Evolutionary conservation across 2,113 vertebrate species (phyloP).

Genomic region (Lepus europaeus): DNA sequence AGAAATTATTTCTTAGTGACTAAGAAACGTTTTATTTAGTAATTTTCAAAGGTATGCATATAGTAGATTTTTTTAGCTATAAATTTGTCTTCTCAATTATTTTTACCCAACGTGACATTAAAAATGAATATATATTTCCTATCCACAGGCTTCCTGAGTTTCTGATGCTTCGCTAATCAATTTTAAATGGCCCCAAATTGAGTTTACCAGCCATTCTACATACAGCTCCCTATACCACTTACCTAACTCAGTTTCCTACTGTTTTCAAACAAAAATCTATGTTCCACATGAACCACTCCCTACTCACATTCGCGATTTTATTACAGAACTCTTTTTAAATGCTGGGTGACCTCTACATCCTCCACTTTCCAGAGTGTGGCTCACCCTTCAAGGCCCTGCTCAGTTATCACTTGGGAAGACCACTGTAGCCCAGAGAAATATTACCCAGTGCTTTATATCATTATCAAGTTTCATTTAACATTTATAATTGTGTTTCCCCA

Average conservation of each 20-base stretch:
- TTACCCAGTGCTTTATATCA: conserved; percentile 12
- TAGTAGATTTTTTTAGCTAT: conserved; percentile 7
- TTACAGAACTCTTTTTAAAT: conserved; percentile 21
- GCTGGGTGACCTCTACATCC: background rate
- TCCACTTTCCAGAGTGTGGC: background rate
- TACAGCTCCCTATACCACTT: background rate
- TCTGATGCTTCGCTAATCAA: background rate
- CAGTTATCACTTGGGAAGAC: background rate
- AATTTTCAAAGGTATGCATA: background rate
- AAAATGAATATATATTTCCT: conserved; percentile 11
- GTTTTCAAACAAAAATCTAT: conserved; percentile 30
- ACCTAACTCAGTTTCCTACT: background rate
- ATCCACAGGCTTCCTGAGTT: background rate
- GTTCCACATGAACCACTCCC: background rate
- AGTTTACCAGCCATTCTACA: background rate
- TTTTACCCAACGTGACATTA: conserved; percentile 2
- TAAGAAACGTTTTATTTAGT: background rate
- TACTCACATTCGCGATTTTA: background rate
- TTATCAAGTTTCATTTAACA: background rate
- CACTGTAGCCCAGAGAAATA: background rate
- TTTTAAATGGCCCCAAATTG: conserved; percentile 11
- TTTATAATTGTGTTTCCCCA: background rate
- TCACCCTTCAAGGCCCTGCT: background rate
- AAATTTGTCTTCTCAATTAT: conserved; percentile 50
- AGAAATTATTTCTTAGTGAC: conserved; percentile 47